Evolutionary conservation across 1,140 invertebrate species (phyloP), one percentile per base, ranked within the genome.

Genomic region (Nilaparvata lugens): DNA sequence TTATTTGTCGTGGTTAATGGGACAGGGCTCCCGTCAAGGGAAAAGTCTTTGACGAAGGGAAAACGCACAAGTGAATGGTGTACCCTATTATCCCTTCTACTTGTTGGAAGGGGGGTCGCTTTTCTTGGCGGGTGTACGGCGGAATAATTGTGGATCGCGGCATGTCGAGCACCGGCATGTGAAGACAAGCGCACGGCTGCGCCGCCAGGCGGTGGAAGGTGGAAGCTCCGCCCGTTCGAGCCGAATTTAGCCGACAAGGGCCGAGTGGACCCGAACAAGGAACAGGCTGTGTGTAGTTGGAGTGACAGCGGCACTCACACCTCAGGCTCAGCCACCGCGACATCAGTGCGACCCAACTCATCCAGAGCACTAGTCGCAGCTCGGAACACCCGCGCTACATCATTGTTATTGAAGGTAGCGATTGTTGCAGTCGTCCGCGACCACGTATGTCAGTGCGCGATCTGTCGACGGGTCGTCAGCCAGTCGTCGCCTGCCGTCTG

Each of bases 151-250:
- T 9, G 31, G 31, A 9, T 35, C 13, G 31, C 9, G 2, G 31
- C 25, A 3, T 3, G 7, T 3, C 25, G 25, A 7, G 3, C 7
- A 28, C 3, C 25, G 7, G 25, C 25, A 28, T 6, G 31, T 35
- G 31, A 35, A 35, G 23, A 31, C 28, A 55, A 55, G 28, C 23
- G 53, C 28, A 31, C 18, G 55, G 55, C 18, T 43, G 43, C 57
- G 57, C 57, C 57, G 57, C 57, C 57, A 43, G 25, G 43, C 57
- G 57, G 57, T 58, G 16, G n/a, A 19, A 31, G 43, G 40, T 25
- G 42, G 57, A 58, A 58, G 57, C 23, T 25, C 53, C 57, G 57
- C 42, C 56, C 56, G 56, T 48, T 19, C 21, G 16, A 40, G 35
- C 25, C 57, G 57, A 48, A 24, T 16, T 5, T 3, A 19, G 9